Base-by-base conservation (phyloP, 2,797 vertebrate species). In the Pangasius krempfi region DNA sequence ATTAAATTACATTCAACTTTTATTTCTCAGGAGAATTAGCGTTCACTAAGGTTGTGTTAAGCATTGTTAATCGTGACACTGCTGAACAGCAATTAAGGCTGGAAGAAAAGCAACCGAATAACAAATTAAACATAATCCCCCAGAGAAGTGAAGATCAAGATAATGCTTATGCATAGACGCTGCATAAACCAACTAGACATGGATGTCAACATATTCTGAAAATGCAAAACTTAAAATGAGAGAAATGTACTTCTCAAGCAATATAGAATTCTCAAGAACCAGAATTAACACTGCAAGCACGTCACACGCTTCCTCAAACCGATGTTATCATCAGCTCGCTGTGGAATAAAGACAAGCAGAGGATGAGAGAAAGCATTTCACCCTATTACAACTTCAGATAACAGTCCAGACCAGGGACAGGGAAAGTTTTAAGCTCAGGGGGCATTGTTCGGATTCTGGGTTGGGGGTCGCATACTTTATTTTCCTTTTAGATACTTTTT, bases 11-110 rank as follows among this genome's bases (percentile, higher is more conserved):
- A 68, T 0, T 5, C 44, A 84, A 52, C 82, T 62, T 83, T 47
- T 47, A 62, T 47, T 64, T 62, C 52, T 8, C 78, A 12, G 16
- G 80, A 83, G 81, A 64, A 47, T 83, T 47, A 9, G 7, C 12
- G 4, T 10, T 66, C 60, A 14, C 30, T 47, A 47, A 64, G 44
- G 81, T 66, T 30, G 16, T 40, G 27, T 60, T 20, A 20, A 50
- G 37, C 40, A 12, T 66, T n/a, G 40, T 30, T 50, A 50, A 66
- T 50, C 25, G 27, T n/a, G 27, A 66, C 37, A 12, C 82, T 22
- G 82, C 82, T 84, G 81, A 66, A 30, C 27, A 47, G 13, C 56
- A 50, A 66, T 60, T 44, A 82, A 82, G 12, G 80, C 56, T 60
- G 56, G 22, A 62, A 40, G 22, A 44, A 27, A 27, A 82, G 37